These are phyloP conservation scores for Gisinianus flammeolus DNA, from an alignment of 2,888 invertebrate species.

Conservation along the genomic window DNA sequence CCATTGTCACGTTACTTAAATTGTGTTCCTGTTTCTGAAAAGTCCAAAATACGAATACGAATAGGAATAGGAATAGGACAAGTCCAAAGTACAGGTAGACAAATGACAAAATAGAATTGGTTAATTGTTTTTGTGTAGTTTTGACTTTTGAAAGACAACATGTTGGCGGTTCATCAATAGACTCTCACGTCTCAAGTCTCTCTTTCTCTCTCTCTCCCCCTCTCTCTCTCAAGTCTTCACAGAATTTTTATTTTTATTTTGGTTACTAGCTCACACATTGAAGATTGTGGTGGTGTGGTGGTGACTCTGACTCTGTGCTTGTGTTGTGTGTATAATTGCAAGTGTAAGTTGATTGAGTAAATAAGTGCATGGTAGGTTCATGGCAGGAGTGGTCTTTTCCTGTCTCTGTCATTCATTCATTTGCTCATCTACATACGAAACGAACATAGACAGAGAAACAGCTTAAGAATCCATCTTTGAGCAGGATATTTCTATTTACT, in stretches of 20 bases:
- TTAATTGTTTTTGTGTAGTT: too few species aligned
- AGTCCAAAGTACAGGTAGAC: too few species aligned
- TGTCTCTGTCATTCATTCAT: conserved; percentile 24
- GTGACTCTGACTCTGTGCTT: not conserved
- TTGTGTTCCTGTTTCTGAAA: too few species aligned
- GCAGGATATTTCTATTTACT: conserved; percentile 23
- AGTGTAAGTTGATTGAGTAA: conserved; percentile 27
- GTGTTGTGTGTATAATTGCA: not conserved
- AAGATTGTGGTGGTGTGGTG: not conserved
- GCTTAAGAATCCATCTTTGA: not conserved
- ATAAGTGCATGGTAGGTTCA: conserved; percentile 32
- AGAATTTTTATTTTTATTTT: conserved; percentile 21
- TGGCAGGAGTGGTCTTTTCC: conserved; percentile 37
- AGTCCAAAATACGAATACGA: too few species aligned
- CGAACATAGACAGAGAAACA: not conserved
- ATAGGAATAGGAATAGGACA: too few species aligned
- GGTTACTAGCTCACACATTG: conserved; percentile 8
- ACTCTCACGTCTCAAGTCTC: too few species aligned
- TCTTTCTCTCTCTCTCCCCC: too few species aligned
- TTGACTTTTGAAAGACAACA: too few species aligned
- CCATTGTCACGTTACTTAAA: too few species aligned
- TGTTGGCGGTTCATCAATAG: conserved; percentile 28
- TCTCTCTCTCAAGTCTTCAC: too few species aligned
- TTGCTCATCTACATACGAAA: not conserved
- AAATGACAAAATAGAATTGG: too few species aligned